Evolutionary conservation across 2,797 vertebrate species (phyloP).

Genomic region (Melanotaenia maccullochi): DNA sequence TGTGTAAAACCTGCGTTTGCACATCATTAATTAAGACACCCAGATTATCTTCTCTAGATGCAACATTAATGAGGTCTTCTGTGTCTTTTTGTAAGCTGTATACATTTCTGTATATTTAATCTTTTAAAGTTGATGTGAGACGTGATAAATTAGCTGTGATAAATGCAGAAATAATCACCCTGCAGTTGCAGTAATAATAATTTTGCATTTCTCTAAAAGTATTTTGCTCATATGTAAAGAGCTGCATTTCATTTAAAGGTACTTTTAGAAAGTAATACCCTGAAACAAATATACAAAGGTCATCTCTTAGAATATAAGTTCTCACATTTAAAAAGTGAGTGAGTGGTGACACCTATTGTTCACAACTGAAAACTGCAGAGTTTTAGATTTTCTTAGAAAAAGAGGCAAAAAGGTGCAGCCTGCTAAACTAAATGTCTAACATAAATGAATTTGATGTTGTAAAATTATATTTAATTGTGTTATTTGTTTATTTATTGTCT

Average conservation of each 20-base stretch:
- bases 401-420: not conserved
- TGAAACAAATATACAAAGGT: not conserved
- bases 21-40: slow-evolving; percentile 17
- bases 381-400: not conserved
- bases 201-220: not conserved
- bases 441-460: not conserved
- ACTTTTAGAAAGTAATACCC: not conserved
- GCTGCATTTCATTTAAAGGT: slow-evolving; percentile 3
- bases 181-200: not conserved
- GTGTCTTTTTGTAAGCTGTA: not conserved
- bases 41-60: not conserved
- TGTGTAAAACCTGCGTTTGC: not conserved
- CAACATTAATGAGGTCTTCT: not conserved
- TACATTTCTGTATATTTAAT: not conserved
- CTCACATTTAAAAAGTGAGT: slow-evolving; percentile 12
- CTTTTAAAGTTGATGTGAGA: not conserved
- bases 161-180: not conserved
- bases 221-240: not conserved
- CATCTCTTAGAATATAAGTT: not conserved
- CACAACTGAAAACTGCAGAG: slow-evolving; percentile 24
- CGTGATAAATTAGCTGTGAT: not conserved
- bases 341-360: slow-evolving; percentile 70
- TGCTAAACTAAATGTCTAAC: not conserved
- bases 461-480: not conserved
- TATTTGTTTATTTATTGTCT: not conserved